phyloP scores from a whole-genome alignment of 2,888 invertebrate genomes.

The Eledone cirrhosa region DNA sequence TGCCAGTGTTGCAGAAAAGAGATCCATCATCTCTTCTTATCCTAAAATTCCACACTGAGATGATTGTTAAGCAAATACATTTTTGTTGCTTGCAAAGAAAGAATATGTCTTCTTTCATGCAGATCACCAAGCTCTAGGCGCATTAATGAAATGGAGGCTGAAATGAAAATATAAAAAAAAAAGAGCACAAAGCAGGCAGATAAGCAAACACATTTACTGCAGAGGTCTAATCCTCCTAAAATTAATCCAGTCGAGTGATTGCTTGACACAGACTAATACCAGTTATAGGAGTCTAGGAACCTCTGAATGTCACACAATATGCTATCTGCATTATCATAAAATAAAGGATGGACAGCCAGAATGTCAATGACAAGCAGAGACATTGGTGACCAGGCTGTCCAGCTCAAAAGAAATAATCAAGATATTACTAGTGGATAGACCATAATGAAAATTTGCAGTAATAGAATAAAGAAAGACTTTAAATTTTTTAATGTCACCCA shows the following conservation, averaged over 20 bases:
- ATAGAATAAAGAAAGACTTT: no score
- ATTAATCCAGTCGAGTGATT: slow-evolving; percentile 43
- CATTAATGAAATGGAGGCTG: slow-evolving; percentile 43
- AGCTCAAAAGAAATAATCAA: slow-evolving; percentile 21
- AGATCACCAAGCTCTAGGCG: slow-evolving; percentile 19
- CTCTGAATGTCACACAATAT: slow-evolving; percentile 27
- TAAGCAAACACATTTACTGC: slow-evolving; percentile 47
- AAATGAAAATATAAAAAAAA: slow-evolving; percentile 32
- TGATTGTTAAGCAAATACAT: slow-evolving; percentile 26
- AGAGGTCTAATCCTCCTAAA: slow-evolving; percentile 41
- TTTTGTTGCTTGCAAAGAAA: slow-evolving; percentile 19
- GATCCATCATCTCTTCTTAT: slow-evolving; percentile 25
- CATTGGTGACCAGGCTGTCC: slow-evolving; percentile 23
- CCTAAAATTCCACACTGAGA: slow-evolving; percentile 24
- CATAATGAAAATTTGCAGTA: neutral
- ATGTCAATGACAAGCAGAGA: slow-evolving; percentile 9
- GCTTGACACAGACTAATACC: slow-evolving; percentile 43
- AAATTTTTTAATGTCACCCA: no score
- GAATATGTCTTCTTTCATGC: slow-evolving; percentile 22
- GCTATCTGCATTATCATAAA: slow-evolving; percentile 23
- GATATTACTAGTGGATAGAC: neutral
- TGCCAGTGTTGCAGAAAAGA: slow-evolving; percentile 26
- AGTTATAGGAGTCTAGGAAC: slow-evolving; percentile 36
- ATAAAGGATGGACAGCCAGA: slow-evolving; percentile 27
- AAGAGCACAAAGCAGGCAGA: slow-evolving; percentile 33